These are phyloP conservation scores for Drosophila testacea DNA, from an alignment of 2,888 invertebrate genomes.

Conservation along the genomic window DNA sequence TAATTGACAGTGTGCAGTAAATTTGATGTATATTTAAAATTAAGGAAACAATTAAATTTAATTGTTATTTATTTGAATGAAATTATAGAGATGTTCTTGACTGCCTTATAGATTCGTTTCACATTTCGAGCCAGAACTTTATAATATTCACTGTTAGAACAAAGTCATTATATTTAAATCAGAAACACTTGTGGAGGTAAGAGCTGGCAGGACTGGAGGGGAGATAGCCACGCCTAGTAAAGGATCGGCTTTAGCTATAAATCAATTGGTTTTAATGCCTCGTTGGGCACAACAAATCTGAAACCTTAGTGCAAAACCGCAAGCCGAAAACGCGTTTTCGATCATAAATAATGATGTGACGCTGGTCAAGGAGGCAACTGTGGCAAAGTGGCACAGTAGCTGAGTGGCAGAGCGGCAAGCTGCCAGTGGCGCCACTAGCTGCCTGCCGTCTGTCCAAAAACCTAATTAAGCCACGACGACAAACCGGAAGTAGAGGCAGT, in stretches of 20 bases:
- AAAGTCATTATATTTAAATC: too few species aligned
- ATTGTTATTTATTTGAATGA: too few species aligned
- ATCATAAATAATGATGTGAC: slow-evolving; percentile 74
- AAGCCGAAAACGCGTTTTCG: slow-evolving; percentile 77
- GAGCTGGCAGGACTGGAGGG: background rate
- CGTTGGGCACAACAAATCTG: slow-evolving; percentile 60
- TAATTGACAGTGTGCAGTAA: too few species aligned
- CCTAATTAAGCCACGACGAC: slow-evolving; percentile 76
- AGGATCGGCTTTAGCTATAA: slow-evolving; percentile 53
- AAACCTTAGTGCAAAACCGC: slow-evolving; percentile 57
- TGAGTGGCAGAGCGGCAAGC: slow-evolving; percentile 30
- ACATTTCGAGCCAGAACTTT: background rate
- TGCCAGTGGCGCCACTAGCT: slow-evolving; percentile 38
- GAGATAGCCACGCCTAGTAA: background rate
- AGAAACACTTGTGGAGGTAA: background rate
- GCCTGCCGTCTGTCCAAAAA: slow-evolving; percentile 71
- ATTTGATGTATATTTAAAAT: too few species aligned
- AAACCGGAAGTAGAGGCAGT: slow-evolving; percentile 39
- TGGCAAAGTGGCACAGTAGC: slow-evolving; percentile 11
- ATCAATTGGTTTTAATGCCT: slow-evolving; percentile 77
- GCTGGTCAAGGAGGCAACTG: slow-evolving; percentile 42
- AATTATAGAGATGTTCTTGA: background rate
- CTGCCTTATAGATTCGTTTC: background rate
- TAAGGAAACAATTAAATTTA: background rate
- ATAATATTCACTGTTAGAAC: background rate